Conservation (phyloP, 2,797 vertebrate species). For the Oceanodroma leucorhoa region DNA sequence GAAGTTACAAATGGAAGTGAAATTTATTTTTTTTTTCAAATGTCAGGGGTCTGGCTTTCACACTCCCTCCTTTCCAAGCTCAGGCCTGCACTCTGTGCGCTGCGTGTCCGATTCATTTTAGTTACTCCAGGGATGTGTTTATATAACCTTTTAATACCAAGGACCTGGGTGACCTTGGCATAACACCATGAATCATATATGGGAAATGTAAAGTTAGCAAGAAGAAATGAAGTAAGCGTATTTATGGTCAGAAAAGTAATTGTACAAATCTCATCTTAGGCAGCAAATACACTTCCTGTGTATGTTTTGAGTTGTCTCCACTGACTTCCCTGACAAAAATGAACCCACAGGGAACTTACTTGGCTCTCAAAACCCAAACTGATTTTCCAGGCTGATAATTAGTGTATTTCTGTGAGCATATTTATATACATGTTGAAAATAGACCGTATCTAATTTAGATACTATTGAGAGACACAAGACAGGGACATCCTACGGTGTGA, state of each 20-base stretch:
- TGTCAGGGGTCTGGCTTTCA: background rate
- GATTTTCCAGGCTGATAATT: constrained; percentile 50
- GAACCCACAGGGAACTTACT: background rate
- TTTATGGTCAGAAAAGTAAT: constrained; percentile 37
- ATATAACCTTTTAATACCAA: constrained; percentile 55
- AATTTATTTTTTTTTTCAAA: background rate
- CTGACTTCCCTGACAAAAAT: constrained; percentile 37
- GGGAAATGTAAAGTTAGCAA: constrained; percentile 52
- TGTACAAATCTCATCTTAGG: constrained; percentile 36
- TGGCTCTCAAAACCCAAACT: background rate
- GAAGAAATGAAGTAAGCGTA: background rate
- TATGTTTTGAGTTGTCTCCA: constrained; percentile 39
- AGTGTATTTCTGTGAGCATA: constrained; percentile 22
- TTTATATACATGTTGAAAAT: constrained; percentile 6
- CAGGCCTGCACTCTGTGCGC: constrained; percentile 26
- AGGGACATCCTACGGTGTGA: background rate
- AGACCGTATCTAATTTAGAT: background rate
- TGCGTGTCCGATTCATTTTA: background rate
- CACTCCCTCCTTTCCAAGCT: background rate
- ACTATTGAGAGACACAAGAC: constrained; percentile 22
- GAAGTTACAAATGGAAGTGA: background rate
- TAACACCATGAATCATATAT: constrained; percentile 53
- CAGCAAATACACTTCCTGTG: constrained; percentile 48
- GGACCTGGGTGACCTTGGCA: constrained; percentile 33
- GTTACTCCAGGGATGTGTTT: constrained; percentile 44